phyloP scores from a whole-genome alignment of 1,140 invertebrate species.

The Latrodectus geometricus region DNA sequence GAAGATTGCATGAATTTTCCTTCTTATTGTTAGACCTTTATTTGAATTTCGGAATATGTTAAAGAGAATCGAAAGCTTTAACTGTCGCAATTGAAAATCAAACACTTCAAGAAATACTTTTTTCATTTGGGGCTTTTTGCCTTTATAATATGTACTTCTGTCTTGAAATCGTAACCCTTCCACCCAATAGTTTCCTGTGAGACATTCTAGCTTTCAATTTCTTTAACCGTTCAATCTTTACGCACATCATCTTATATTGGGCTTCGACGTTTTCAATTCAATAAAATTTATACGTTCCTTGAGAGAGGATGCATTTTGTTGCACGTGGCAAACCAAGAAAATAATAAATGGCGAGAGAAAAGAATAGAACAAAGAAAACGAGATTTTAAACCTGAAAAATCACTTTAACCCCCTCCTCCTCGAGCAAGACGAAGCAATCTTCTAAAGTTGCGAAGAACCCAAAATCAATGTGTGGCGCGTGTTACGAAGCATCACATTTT shows the following conservation, averaged over 20 bases:
- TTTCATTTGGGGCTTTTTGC: neutral
- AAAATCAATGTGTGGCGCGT: conserved; percentile 27
- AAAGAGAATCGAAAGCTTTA: too few species aligned
- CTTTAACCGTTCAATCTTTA: neutral
- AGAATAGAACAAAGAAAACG: conserved; percentile 25
- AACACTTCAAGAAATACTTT: neutral
- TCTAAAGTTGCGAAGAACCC: neutral
- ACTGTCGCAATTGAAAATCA: neutral
- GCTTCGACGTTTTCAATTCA: conserved; percentile 6
- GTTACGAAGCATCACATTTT: conserved; percentile 6
- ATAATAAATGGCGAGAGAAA: conserved; percentile 38
- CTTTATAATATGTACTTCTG: neutral
- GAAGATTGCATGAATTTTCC: too few species aligned
- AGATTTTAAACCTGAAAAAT: conserved; percentile 50
- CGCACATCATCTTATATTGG: neutral
- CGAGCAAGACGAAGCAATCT: conserved; percentile 11
- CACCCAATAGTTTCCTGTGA: neutral
- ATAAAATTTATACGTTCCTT: neutral
- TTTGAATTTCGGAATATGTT: too few species aligned
- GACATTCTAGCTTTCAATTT: neutral
- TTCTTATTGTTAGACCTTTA: too few species aligned
- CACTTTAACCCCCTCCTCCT: conserved; percentile 37
- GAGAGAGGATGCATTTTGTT: conserved; percentile 13
- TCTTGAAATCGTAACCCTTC: neutral
- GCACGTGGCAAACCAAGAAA: conserved; percentile 19